These are phyloP conservation scores for Acheta domesticus DNA, from an alignment of 2,888 invertebrate genomes.

Conservation along the genomic window DNA sequence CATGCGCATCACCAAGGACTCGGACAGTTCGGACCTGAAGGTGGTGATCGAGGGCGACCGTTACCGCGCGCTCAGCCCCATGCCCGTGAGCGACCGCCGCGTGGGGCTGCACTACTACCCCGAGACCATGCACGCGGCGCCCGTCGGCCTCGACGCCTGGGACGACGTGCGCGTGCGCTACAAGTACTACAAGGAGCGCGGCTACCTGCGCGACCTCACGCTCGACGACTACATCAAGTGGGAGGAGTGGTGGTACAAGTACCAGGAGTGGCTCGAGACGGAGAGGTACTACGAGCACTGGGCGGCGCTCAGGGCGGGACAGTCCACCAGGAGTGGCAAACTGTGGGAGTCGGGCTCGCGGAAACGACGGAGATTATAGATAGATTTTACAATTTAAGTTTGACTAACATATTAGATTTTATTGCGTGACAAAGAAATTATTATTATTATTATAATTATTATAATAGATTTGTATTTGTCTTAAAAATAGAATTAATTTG, in stretches of 20 bases:
- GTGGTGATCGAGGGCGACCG: conserved; percentile 45
- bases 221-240: conserved; percentile 84
- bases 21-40: conserved; percentile 59
- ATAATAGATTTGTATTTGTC: too few relatives aligned
- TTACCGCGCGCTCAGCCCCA: conserved; percentile 34
- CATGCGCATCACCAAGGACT: conserved; percentile 70
- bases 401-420: too few relatives aligned
- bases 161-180: conserved; percentile 84
- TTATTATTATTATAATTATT: too few relatives aligned
- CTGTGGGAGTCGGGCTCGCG: background rate
- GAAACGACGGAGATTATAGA: conserved; percentile 19
- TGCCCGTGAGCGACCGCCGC: conserved; percentile 35
- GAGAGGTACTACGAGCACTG: conserved; percentile 73
- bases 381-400: too few relatives aligned
- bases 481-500: too few relatives aligned
- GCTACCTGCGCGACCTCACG: conserved; percentile 74
- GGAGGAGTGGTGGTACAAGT: conserved; percentile 94
- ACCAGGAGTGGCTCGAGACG: conserved; percentile 86
- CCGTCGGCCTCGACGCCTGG: conserved; percentile 72
- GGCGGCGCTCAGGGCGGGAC: conserved; percentile 43
- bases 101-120: conserved; percentile 66
- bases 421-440: too few relatives aligned
- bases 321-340: conserved; percentile 26
- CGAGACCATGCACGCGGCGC: conserved; percentile 70
- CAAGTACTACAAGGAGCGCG: conserved; percentile 69